phyloP scores from a whole-genome alignment of 1,140 invertebrate species.

The Lordiphosa clarofinis region DNA sequence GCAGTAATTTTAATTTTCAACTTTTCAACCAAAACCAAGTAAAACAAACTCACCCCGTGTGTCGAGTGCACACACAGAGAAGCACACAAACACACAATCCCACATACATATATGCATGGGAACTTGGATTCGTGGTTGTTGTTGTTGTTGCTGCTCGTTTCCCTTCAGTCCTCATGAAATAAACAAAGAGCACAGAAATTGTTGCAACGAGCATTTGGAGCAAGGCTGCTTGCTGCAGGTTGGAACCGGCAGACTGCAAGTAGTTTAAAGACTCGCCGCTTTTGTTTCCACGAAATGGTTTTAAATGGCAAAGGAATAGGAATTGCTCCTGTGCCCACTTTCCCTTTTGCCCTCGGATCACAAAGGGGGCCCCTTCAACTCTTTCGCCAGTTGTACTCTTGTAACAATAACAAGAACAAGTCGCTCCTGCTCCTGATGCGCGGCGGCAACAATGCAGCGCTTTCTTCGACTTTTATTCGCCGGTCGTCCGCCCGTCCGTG shows the following conservation, averaged over 20 bases:
- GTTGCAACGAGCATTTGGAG: constrained; percentile 55
- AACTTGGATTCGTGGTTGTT: constrained; percentile 14
- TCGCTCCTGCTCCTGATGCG: constrained; percentile 19
- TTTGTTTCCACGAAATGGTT: constrained; percentile 47
- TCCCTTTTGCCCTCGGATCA: constrained; percentile 9
- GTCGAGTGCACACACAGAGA: constrained; percentile 1
- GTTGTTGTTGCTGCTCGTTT: constrained; percentile 23
- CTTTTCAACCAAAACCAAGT: constrained; percentile 32
- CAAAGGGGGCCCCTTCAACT: constrained; percentile 3
- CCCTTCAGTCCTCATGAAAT: constrained; percentile 32
- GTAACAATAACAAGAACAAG: constrained; percentile 32
- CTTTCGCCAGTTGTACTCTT: constrained; percentile 18
- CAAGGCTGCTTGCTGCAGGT: constrained; percentile 36
- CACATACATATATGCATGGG: constrained; percentile 11
- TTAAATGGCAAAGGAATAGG: constrained; percentile 38
- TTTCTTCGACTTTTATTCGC: constrained; percentile 37
- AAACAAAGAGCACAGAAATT: constrained; percentile 45
- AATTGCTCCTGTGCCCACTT: constrained; percentile 8
- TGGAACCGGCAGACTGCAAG: constrained; percentile 8
- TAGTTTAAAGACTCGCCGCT: constrained; percentile 39
- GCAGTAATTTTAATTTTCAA: constrained; percentile 60
- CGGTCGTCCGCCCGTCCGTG: no score
- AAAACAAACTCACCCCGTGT: constrained; percentile 18
- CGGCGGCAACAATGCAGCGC: constrained; percentile 9
- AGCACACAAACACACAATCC: constrained; percentile 8